Conservation (phyloP, 2,113 vertebrate species). For the Balaeniceps rex region DNA sequence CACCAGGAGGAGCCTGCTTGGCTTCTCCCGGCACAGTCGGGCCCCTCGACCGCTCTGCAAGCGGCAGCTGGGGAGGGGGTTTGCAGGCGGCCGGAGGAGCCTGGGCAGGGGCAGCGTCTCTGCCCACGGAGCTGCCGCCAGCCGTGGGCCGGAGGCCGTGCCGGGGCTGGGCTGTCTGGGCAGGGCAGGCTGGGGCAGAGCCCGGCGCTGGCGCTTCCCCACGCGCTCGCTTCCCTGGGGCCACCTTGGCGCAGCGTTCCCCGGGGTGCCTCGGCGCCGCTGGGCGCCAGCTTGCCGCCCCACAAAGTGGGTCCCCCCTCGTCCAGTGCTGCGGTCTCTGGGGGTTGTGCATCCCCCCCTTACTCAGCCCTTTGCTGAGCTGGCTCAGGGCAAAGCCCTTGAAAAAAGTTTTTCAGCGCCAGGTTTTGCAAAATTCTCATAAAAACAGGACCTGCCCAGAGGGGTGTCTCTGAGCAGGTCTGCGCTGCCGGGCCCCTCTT, state of each 20-base stretch:
- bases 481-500: fast-evolving
- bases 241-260: neutral
- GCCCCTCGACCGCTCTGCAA: neutral
- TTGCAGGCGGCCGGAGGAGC: neutral
- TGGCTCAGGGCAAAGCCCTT: neutral
- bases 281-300: fast-evolving
- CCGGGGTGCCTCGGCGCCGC: fast-evolving
- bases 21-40: fast-evolving
- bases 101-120: neutral
- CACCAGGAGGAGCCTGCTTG: fast-evolving
- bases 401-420: neutral
- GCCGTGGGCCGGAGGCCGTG: neutral
- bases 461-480: neutral
- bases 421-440: neutral
- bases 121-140: neutral
- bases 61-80: neutral
- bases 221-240: neutral
- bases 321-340: neutral
- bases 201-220: neutral
- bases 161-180: neutral
- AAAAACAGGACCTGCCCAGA: neutral
- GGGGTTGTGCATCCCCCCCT: neutral
- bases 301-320: neutral
- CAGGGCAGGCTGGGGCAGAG: conserved; percentile 14
- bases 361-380: neutral